Conservation (phyloP, 2,888 invertebrate genomes). For the Abrostola tripartita region DNA sequence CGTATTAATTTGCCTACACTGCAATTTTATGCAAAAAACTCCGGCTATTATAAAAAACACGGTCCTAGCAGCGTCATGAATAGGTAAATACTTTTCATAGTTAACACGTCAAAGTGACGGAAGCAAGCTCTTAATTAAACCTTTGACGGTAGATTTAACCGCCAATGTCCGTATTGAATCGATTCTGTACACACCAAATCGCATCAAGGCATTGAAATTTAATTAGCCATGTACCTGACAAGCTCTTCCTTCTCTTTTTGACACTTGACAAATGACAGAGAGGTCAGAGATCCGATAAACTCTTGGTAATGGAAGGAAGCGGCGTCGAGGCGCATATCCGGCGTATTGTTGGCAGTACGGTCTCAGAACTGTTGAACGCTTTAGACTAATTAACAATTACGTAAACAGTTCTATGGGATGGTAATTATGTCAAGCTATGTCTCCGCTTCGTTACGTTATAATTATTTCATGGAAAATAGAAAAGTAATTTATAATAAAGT, state of each 20-base stretch:
- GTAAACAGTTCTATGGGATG: conserved; percentile 71
- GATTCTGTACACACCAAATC: conserved; percentile 68
- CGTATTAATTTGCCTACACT: conserved; percentile 62
- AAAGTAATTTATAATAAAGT: background rate
- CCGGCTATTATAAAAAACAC: conserved; percentile 53
- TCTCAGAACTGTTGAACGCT: conserved; percentile 61
- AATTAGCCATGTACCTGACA: conserved; percentile 79
- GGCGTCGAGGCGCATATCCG: conserved; percentile 81
- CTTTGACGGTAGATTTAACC: conserved; percentile 57
- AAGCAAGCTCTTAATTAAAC: conserved; percentile 66
- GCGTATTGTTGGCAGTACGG: conserved; percentile 70
- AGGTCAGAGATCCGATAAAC: conserved; percentile 60
- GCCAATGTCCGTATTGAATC: conserved; percentile 64
- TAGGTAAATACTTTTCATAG: conserved; percentile 61
- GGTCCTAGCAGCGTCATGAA: conserved; percentile 52
- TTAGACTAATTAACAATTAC: conserved; percentile 72
- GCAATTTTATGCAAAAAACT: conserved; percentile 59
- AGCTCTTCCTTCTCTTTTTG: conserved; percentile 53
- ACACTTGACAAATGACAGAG: conserved; percentile 60
- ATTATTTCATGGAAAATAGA: background rate
- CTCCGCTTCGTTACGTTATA: conserved; percentile 6
- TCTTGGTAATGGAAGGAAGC: conserved; percentile 71
- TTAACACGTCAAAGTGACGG: conserved; percentile 53
- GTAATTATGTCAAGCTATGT: conserved; percentile 57
- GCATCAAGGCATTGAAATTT: conserved; percentile 77